These are phyloP conservation scores for Dendrolimus punctatus DNA, from an alignment of 1,140 invertebrate species.

Conservation along the genomic window DNA sequence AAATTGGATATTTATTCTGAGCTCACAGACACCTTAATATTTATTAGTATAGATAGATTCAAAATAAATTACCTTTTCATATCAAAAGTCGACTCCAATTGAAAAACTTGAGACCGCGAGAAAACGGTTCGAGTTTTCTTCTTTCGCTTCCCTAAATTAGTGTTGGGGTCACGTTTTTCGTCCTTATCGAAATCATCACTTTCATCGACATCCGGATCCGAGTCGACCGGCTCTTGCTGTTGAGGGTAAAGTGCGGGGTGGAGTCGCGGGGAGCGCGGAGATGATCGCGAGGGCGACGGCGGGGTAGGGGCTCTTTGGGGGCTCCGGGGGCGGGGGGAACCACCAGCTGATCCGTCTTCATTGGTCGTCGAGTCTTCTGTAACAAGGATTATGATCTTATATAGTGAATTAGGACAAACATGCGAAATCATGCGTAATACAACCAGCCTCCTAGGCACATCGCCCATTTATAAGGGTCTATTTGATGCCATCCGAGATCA, in stretches of 20 bases:
- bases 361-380: slow-evolving; percentile 79
- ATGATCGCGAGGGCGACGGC: slow-evolving; percentile 45
- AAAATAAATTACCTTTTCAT: slow-evolving; percentile 80
- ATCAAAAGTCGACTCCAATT: slow-evolving; percentile 98
- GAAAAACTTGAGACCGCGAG: slow-evolving; percentile 95
- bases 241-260: slow-evolving; percentile 65
- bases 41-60: no score
- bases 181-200: slow-evolving; percentile 74
- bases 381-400: slow-evolving; percentile 39
- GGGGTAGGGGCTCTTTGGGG: slow-evolving; percentile 58
- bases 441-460: no score
- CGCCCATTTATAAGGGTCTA: no score
- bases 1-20: no score
- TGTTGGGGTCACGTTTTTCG: slow-evolving; percentile 66
- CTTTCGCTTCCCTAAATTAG: slow-evolving; percentile 84
- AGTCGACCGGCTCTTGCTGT: slow-evolving; percentile 67
- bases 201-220: slow-evolving; percentile 79
- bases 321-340: slow-evolving; percentile 70
- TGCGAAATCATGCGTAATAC: no score
- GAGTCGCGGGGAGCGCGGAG: slow-evolving; percentile 55
- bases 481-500: no score
- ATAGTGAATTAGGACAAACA: no score
- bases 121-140: slow-evolving; percentile 99
- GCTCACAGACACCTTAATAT: no score
- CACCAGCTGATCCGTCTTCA: slow-evolving; percentile 75